Conservation (phyloP, 2,888 invertebrate genomes). For the Villa cingulata region DNA sequence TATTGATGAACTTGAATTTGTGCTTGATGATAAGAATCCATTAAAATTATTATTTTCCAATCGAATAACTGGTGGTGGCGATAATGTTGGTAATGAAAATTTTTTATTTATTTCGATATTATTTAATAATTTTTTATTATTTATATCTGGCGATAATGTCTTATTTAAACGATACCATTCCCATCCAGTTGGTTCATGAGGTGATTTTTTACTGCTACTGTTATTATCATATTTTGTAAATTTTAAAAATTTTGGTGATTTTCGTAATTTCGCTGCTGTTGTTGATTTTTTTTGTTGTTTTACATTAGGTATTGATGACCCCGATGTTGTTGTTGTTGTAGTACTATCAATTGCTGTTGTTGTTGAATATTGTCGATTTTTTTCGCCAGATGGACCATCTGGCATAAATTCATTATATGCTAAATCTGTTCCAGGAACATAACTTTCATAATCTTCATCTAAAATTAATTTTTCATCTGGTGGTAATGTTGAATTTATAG, state of each 20-base stretch:
- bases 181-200: slow-evolving; percentile 35
- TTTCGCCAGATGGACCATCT: slow-evolving; percentile 31
- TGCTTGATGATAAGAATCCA: not conserved
- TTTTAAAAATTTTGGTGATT: slow-evolving; percentile 47
- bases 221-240: slow-evolving; percentile 37
- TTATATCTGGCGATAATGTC: slow-evolving; percentile 8
- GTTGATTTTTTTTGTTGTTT: slow-evolving; percentile 32
- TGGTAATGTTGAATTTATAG: slow-evolving; percentile 19
- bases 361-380: slow-evolving; percentile 10
- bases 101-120: no score
- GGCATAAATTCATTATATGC: slow-evolving; percentile 36
- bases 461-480: slow-evolving; percentile 43
- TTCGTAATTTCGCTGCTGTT: slow-evolving; percentile 42
- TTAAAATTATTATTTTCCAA: not conserved
- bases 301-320: not conserved
- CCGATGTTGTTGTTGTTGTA: not conserved
- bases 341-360: not conserved
- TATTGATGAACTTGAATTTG: not conserved
- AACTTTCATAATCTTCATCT: slow-evolving; percentile 42
- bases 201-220: slow-evolving; percentile 18
- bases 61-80: no score
- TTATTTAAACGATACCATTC: slow-evolving; percentile 35
- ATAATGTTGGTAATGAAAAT: no score
- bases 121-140: slow-evolving; percentile 7
- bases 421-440: slow-evolving; percentile 38